phyloP scores from a whole-genome alignment of 2,888 invertebrate genomes.

The Melieria picta region DNA sequence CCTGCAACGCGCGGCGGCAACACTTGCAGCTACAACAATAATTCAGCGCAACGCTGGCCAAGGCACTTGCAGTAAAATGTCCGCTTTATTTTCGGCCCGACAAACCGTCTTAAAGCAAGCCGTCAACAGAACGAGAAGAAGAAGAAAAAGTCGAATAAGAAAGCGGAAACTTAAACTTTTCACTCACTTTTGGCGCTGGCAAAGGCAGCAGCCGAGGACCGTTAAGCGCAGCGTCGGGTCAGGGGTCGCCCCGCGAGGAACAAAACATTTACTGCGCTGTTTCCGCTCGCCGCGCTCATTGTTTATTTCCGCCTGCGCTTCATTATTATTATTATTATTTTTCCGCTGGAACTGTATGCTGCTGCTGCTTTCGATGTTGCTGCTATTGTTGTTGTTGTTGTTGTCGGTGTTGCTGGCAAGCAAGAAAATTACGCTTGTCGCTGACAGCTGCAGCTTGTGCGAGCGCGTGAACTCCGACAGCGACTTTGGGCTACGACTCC shows the following conservation, averaged over 20 bases:
- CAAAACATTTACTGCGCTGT: constrained; percentile 1
- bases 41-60: neutral
- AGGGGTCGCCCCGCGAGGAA: neutral
- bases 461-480: neutral
- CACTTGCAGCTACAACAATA: neutral
- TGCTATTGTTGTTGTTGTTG: neutral
- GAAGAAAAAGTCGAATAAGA: neutral
- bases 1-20: constrained; percentile 17
- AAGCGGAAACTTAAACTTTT: too few relatives aligned
- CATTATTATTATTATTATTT: too few relatives aligned
- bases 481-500: neutral
- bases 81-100: neutral
- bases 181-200: too few relatives aligned
- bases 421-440: constrained; percentile 26
- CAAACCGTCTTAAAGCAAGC: neutral
- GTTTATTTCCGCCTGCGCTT: constrained; percentile 10
- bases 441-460: constrained; percentile 17
- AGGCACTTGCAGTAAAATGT: too few relatives aligned
- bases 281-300: constrained; percentile 1
- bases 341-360: neutral
- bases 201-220: neutral
- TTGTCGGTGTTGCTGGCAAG: neutral
- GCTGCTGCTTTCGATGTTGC: neutral
- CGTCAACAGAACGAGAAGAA: neutral
- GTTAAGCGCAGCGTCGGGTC: neutral